Conservation (phyloP, 2,888 invertebrate genomes). For the Drosophila paramelanica region DNA sequence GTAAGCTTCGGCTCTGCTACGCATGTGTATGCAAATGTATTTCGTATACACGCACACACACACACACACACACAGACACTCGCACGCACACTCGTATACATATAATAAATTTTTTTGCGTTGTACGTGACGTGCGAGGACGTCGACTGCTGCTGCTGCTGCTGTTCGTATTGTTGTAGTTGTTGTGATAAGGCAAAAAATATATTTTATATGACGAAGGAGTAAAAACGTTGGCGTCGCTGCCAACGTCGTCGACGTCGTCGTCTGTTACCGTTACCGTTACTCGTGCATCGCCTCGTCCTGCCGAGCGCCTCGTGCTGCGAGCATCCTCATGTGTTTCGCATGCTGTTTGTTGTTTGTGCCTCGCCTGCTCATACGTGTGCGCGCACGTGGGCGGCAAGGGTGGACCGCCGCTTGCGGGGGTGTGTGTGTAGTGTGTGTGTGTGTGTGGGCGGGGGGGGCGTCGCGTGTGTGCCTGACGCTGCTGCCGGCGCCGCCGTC, state of each 20-base stretch:
- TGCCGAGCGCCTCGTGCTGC: slow-evolving; percentile 50
- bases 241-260: slow-evolving; percentile 40
- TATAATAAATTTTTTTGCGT: slow-evolving; percentile 69
- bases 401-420: slow-evolving; percentile 23
- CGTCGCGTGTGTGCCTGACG: slow-evolving; percentile 66
- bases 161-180: slow-evolving; percentile 17
- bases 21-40: slow-evolving; percentile 79
- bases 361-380: slow-evolving; percentile 73
- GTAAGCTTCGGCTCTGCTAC: slow-evolving; percentile 59
- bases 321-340: slow-evolving; percentile 72
- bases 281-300: slow-evolving; percentile 51
- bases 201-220: slow-evolving; percentile 79
- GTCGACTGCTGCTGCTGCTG: slow-evolving; percentile 48
- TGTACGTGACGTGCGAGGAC: slow-evolving; percentile 81
- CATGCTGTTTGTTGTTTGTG: slow-evolving; percentile 72
- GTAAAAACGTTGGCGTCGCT: slow-evolving; percentile 57
- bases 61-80: slow-evolving; percentile 34
- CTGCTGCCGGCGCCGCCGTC: slow-evolving; percentile 49
- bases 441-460: slow-evolving; percentile 30
- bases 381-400: slow-evolving; percentile 75
- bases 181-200: slow-evolving; percentile 64
- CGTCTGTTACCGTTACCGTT: slow-evolving; percentile 41
- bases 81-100: slow-evolving; percentile 20
- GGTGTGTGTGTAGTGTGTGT: slow-evolving; percentile 21
- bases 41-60: slow-evolving; percentile 50